Evolutionary conservation across 2,888 invertebrate genomes (phyloP).

Genomic region (Polymixis lichenea): DNA sequence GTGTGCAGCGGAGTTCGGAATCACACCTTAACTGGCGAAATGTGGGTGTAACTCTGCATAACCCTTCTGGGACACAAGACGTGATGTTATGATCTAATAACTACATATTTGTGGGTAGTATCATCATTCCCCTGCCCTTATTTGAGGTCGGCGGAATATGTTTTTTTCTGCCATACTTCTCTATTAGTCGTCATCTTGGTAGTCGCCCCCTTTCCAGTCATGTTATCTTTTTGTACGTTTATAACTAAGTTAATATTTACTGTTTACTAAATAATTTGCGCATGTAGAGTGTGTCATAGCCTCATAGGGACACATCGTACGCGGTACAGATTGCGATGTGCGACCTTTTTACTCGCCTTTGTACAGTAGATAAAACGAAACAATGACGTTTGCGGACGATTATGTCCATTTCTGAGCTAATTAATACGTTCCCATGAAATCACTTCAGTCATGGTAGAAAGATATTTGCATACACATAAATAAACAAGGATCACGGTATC

Average conservation of each 20-base stretch:
- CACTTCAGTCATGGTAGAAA: conserved; percentile 51
- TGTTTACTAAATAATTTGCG: conserved; percentile 40
- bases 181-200: too few relatives aligned
- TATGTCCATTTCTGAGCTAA: conserved; percentile 52
- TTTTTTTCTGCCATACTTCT: too few relatives aligned
- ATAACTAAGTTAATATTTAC: conserved; percentile 13
- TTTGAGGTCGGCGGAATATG: too few relatives aligned
- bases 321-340: conserved; percentile 48
- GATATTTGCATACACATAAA: conserved; percentile 57
- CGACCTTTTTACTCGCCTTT: conserved; percentile 59
- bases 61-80: too few relatives aligned
- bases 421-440: conserved; percentile 61
- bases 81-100: too few relatives aligned
- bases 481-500: conserved; percentile 57
- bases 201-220: too few relatives aligned
- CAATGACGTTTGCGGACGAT: conserved; percentile 54
- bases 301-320: conserved; percentile 41
- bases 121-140: too few relatives aligned
- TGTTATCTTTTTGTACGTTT: conserved; percentile 1
- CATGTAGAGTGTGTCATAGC: conserved; percentile 43
- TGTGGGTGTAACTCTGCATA: too few relatives aligned
- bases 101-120: too few relatives aligned
- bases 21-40: too few relatives aligned
- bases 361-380: conserved; percentile 55
- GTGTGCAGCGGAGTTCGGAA: too few relatives aligned